These are phyloP conservation scores for Pavo muticus DNA, from an alignment of 2,113 vertebrate species.

Conservation along the genomic window DNA sequence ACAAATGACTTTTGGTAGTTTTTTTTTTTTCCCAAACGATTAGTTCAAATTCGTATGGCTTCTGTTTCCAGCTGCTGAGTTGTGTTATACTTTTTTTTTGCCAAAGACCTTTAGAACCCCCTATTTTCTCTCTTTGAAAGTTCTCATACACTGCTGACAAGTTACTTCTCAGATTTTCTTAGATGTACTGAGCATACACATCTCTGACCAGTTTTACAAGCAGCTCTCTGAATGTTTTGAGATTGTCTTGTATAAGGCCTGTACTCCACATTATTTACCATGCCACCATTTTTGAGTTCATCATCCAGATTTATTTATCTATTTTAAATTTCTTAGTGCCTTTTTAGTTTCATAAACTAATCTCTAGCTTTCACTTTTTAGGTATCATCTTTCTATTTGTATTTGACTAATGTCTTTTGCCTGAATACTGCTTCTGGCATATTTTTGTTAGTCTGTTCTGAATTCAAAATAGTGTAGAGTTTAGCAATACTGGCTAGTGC, in stretches of 20 bases:
- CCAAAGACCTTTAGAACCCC: background rate
- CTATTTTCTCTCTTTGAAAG: background rate
- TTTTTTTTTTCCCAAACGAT: background rate
- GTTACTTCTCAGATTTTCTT: slow-evolving; percentile 16
- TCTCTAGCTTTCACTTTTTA: background rate
- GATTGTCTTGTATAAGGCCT: background rate
- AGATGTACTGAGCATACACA: slow-evolving; percentile 1
- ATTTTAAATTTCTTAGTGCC: background rate
- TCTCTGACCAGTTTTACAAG: slow-evolving; percentile 42
- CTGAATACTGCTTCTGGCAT: background rate
- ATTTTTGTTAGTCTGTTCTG: background rate
- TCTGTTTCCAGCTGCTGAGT: background rate
- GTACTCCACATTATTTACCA: background rate
- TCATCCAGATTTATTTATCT: background rate
- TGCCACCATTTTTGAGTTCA: background rate
- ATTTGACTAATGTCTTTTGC: background rate
- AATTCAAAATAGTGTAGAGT: background rate
- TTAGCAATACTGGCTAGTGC: background rate
- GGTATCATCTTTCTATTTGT: background rate
- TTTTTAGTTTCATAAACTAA: background rate
- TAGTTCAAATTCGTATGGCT: background rate
- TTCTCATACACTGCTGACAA: background rate
- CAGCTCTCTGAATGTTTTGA: background rate
- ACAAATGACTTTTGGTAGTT: background rate
- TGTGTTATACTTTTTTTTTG: background rate